Conservation (phyloP, 2,113 vertebrate species). For the Mus pahari region DNA sequence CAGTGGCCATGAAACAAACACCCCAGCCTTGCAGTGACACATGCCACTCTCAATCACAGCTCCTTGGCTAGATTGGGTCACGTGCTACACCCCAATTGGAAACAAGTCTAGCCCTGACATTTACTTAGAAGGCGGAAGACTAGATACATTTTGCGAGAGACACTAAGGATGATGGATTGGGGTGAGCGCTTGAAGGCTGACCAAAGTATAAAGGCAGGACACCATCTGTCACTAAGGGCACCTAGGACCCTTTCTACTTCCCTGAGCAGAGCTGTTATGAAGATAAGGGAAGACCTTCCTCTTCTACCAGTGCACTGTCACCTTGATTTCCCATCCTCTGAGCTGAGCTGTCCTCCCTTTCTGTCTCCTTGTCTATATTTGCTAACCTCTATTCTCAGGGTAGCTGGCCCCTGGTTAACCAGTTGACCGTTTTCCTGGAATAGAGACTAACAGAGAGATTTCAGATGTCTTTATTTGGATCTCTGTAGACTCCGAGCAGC, state of each 20-base stretch:
- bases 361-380: background rate
- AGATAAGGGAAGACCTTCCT: background rate
- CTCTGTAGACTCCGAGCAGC: background rate
- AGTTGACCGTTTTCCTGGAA: background rate
- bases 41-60: background rate
- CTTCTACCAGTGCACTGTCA: background rate
- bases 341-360: background rate
- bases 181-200: background rate
- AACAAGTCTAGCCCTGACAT: background rate
- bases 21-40: background rate
- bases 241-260: background rate
- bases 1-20: background rate
- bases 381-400: background rate
- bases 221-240: background rate
- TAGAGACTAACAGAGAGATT: background rate
- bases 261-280: background rate
- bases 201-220: too few species aligned
- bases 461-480: background rate
- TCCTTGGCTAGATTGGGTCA: background rate
- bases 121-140: background rate
- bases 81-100: background rate
- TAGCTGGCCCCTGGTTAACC: background rate
- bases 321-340: background rate
- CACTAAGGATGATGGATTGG: background rate
- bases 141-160: background rate